Percentiles rank a stretch among this genome's conserved stretches.
Evolutionary conservation across 1,140 invertebrate genomes (phyloP).

Genomic region (Psilanteris sp.): DNA sequence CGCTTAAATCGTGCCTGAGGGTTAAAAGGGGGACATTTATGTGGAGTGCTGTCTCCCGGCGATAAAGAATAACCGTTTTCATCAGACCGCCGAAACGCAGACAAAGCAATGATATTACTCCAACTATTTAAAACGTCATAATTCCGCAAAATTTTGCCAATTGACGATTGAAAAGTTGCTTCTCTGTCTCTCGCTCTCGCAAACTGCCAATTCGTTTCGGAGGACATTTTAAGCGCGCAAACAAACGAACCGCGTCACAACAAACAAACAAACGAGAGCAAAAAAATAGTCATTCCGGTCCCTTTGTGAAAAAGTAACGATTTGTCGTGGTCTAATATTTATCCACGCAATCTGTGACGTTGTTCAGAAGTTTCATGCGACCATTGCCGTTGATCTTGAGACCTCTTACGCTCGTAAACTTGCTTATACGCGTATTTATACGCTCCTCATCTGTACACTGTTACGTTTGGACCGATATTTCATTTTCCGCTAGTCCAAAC

Average conservation of each 20-base stretch:
- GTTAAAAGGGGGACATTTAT: constrained; percentile 37
- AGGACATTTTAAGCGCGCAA: not conserved
- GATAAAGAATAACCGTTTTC: constrained; percentile 37
- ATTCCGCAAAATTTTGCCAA: not conserved
- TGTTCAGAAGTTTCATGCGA: constrained; percentile 34
- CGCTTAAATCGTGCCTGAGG: constrained; percentile 41
- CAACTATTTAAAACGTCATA: constrained; percentile 23
- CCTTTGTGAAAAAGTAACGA: constrained; percentile 45
- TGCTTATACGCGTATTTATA: constrained; percentile 63
- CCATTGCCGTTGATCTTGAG: constrained; percentile 51
- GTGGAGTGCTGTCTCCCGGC: constrained; percentile 12
- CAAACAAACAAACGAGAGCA: too few species aligned
- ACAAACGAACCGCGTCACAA: not conserved
- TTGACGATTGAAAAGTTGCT: not conserved
- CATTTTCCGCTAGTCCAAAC: constrained; percentile 75
- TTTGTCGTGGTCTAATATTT: constrained; percentile 51
- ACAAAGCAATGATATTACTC: too few species aligned
- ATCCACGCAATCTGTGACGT: constrained; percentile 50
- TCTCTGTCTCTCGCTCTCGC: too few species aligned
- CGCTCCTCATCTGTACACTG: constrained; percentile 50
- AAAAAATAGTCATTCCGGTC: constrained; percentile 19
- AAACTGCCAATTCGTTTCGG: too few species aligned
- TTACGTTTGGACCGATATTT: constrained; percentile 72
- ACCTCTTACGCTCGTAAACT: constrained; percentile 60
- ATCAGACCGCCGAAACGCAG: constrained; percentile 21